Evolutionary conservation across 2,888 invertebrate species (phyloP), one percentile per base, ranked within the genome.

Genomic region (Diarsia dahlii): DNA sequence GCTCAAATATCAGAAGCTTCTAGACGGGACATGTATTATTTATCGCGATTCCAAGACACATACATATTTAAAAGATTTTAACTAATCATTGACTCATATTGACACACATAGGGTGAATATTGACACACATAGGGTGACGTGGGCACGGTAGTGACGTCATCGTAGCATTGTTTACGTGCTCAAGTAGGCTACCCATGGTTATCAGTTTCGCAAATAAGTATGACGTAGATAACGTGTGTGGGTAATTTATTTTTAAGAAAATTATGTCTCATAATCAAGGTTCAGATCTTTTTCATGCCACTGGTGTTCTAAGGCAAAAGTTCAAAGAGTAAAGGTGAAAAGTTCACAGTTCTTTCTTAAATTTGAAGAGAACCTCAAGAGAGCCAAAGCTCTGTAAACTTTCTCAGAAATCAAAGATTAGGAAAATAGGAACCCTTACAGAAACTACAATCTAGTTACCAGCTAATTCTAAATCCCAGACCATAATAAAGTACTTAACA

Each of bases 171-270:
- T 76, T 71, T 62, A 67, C 76, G 65, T 56, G 70, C 76, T 65
- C 50, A 65, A 52, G 63, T 48, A 46, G 28, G 56, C 39, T 72
- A 62, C 72, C 62, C 71, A 52, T 77, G 72, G 65, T 78, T 77
- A 82, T 80, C 83, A 81, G 56, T 69, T 78, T 82, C 62, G 69
- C 73, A 82, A 88, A 90, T 89, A 87, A 78, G 69, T 70, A 73
- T 88, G 87, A 87, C 87, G 86, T 84, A 66, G 18, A 60, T 64
- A 46, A 64, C 46, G 46, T 52, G 23, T 62, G 46, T 70, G 34
- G 71, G 58, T 64, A 58, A 74, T 63, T 50, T 71, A 50, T 73
- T 68, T n/a, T 56, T n/a, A 20, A 23, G 39, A 48, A 45, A 62
- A 39, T 69, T 20, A 50, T 64, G 9, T n/a, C 13, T 39, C 10